Base-by-base conservation (phyloP, 2,797 vertebrate genomes). In the Percopsis omiscomaycus region DNA sequence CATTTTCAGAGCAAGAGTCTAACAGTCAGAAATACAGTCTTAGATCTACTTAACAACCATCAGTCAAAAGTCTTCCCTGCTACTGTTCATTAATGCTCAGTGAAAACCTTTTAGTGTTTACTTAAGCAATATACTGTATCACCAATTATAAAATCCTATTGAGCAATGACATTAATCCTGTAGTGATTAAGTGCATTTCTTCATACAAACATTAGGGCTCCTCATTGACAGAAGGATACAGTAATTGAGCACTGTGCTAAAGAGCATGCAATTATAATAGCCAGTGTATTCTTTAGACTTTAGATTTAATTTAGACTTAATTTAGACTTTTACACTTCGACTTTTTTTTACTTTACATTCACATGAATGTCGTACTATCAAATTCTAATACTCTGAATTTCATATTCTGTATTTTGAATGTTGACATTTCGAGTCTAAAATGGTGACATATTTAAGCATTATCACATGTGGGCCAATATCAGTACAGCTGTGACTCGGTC, bases 101-200 rank as follows among this genome's bases (percentile, higher is more conserved):
- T 80, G 63, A 70, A 79, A 78, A 73, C 74, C 71, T 74, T 50
- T 82, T 75, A 67, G 75, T 61, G 61, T 81, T 79, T 66, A 77
- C 76, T 83, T 68, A 69, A 82, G 71, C 28, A 54, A 22, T 46
- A 61, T 66, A 22, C 22, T 22, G 22, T 22, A 68, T 56, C 79
- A 71, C 70, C 75, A 68, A 56, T 53, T 13, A 10, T 45, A 42
- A 14, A 59, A 32, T 49, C 12, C 47, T 49, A 8, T 52, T 55
- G 37, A 55, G 32, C 28, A 6, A 30, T 52, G 3, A 49, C 47
- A n/a, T 5, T 42, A 51, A 30, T 54, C 49, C 45, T 66, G 74
- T 77, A 61, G 70, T 66, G 78, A 84, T 86, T 84, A 86, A 71
- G 52, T 65, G 32, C 42, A 56, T 22, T 48, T 30, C 61, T 60